Percentiles rank a stretch among this genome's conserved stretches.
Conservation (phyloP, 1,140 invertebrate species). For the Pentalonia nigronervosa region DNA sequence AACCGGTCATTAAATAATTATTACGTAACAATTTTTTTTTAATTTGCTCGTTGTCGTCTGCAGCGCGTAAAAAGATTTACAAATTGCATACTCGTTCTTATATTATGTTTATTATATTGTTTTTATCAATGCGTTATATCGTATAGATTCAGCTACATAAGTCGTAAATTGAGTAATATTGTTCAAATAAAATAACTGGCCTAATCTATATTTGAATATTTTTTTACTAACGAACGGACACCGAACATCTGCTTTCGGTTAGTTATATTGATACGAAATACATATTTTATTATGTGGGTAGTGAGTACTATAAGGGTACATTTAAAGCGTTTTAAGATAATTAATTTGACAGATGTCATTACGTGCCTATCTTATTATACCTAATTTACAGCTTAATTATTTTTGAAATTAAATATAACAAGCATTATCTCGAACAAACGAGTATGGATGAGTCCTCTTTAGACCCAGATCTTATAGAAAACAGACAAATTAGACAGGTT, state of each 20-base stretch:
- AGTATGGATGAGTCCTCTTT: too few relatives aligned
- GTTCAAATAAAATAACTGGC: not conserved
- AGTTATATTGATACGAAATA: not conserved
- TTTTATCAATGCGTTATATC: not conserved
- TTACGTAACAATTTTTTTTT: not conserved
- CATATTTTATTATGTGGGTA: not conserved
- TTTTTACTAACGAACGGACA: not conserved
- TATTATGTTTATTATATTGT: not conserved
- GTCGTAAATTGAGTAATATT: not conserved
- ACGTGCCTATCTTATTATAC: too few relatives aligned
- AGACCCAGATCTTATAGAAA: too few relatives aligned
- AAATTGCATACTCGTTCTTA: not conserved
- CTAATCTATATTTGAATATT: not conserved
- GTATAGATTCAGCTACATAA: not conserved
- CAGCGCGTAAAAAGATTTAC: not conserved
- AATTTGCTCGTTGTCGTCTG: not conserved
- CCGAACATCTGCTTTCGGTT: not conserved
- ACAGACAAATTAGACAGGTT: too few relatives aligned
- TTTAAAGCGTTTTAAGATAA: not conserved
- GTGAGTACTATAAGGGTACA: not conserved
- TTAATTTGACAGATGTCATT: not conserved
- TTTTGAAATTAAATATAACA: too few relatives aligned
- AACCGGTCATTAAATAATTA: slow-evolving; percentile 3
- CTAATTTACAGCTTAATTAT: too few relatives aligned
- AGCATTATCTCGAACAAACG: too few relatives aligned